phyloP scores from a whole-genome alignment of 1,140 invertebrate genomes.

The Pogonognathellus flavescens region DNA sequence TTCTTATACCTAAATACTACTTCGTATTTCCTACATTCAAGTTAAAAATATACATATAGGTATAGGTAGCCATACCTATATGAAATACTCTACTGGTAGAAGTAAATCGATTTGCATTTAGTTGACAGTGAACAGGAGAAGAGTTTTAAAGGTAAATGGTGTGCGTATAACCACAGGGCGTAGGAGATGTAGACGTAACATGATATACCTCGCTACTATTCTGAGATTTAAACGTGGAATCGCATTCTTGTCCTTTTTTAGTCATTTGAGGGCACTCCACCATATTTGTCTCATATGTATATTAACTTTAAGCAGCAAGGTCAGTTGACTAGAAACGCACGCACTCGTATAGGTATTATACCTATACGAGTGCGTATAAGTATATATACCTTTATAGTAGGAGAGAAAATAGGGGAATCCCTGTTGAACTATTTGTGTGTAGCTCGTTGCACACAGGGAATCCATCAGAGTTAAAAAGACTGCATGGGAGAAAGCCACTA shows the following conservation, averaged over 20 bases:
- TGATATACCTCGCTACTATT: background rate
- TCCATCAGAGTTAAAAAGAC: slow-evolving; percentile 4
- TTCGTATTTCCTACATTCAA: too few relatives aligned
- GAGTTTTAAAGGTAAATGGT: background rate
- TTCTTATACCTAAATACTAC: too few relatives aligned
- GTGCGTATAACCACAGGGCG: too few relatives aligned
- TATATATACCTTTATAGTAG: background rate
- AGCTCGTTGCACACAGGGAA: background rate
- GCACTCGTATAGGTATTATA: background rate
- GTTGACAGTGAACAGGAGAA: background rate
- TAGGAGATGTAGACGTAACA: background rate
- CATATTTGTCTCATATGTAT: too few relatives aligned
- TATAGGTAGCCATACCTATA: too few relatives aligned
- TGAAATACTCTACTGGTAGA: background rate
- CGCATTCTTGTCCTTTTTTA: background rate
- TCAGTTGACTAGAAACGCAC: too few relatives aligned
- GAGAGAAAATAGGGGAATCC: background rate
- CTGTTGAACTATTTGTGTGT: background rate
- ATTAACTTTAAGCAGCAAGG: too few relatives aligned
- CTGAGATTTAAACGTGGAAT: background rate
- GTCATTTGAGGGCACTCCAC: too few relatives aligned
- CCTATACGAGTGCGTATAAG: background rate
- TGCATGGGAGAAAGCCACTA: background rate
- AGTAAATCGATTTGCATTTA: background rate
- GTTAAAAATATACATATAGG: too few relatives aligned